Conservation (phyloP, 2,888 invertebrate species). For the Stratiomys singularior region DNA sequence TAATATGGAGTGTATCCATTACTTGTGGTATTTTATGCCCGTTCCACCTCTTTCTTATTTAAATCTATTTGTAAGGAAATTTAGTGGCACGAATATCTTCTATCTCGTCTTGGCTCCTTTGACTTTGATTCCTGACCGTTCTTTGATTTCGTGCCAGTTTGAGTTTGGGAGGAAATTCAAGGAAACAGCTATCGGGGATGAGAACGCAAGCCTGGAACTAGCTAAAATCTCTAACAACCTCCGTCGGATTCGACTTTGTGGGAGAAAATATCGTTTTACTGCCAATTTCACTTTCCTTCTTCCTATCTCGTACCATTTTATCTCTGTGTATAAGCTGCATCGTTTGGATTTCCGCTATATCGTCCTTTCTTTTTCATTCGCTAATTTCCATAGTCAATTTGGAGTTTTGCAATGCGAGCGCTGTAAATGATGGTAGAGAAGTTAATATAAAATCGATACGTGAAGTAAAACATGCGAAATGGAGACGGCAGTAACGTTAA, state of each 20-base stretch:
- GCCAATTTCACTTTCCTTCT: not conserved
- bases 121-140: not conserved
- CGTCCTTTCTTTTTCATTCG: not conserved
- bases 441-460: conserved; percentile 41
- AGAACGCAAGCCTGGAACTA: not conserved
- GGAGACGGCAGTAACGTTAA: not conserved
- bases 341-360: conserved; percentile 3
- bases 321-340: not conserved
- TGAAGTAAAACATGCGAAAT: conserved; percentile 10
- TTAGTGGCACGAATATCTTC: not conserved
- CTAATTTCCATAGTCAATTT: conserved; percentile 34
- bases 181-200: not conserved
- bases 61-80: not conserved
- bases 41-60: not conserved
- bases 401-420: conserved; percentile 18
- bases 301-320: not conserved
- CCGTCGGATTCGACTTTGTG: not conserved
- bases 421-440: conserved; percentile 20
- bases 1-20: not conserved
- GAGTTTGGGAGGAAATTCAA: conserved; percentile 13
- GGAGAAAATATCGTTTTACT: not conserved
- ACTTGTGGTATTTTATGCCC: not conserved
- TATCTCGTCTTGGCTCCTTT: not conserved
- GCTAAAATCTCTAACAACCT: not conserved
- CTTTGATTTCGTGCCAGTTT: not conserved